Base-by-base conservation (phyloP, 2,888 invertebrate species). In the Heliconius erato region DNA sequence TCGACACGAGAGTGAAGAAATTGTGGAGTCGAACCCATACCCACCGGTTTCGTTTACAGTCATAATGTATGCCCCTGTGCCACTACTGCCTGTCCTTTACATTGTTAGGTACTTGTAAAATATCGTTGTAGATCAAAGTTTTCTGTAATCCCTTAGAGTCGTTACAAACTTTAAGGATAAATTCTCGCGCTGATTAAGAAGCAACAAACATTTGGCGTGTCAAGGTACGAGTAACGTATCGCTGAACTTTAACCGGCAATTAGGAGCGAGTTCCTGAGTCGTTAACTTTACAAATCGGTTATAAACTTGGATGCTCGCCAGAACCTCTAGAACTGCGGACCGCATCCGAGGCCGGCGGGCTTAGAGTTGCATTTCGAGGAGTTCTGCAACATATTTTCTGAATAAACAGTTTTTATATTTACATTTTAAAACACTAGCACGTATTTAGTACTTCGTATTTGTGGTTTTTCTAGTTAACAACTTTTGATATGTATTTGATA, bases 211-310 rank as follows among this genome's bases (percentile, higher is more conserved):
- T 84, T 84, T 84, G 86, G 84, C 83, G 78, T 83, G 86, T 83
- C 84, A 84, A 85, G 82, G 86, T 32, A 32, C 32, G 32, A 32
- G 32, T 86, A 86, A 85, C 86, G 85, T 86, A 87, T 87, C 84
- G 83, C 84, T 82, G 86, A 85, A 85, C 86, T 79, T 86, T 84
- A 86, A 87, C 86, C 82, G 79, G 88, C 88, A 90, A 90, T 91
- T 90, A 90, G 88, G 83, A 85, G 82, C 84, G 86, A 89, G 88
- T 88, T 89, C 82, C 79, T 85, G 85, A 83, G 82, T 85, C 85
- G 84, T 86, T 86, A 86, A 86, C 84, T 85, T 87, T 85, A 86
- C 86, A 84, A 85, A 86, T 86, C 82, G 83, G 71, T 85, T 83
- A 84, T 85, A 84, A 81, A 85, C 77, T 86, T 86, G 87, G 85